These are phyloP conservation scores for Hemistola chrysoprasaria DNA, from an alignment of 2,888 invertebrate genomes.

Conservation along the genomic window DNA sequence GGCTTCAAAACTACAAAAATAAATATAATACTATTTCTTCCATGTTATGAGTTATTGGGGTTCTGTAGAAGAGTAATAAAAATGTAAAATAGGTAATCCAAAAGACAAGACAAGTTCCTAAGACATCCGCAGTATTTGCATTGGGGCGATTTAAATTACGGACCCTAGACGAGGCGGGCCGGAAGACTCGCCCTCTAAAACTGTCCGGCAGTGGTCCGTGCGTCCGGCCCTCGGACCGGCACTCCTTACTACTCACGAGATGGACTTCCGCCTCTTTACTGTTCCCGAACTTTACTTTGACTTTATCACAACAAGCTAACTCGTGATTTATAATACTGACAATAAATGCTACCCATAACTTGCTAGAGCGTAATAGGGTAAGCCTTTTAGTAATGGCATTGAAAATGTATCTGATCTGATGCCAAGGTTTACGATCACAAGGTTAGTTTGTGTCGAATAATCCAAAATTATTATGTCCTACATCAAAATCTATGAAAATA, in stretches of 20 bases:
- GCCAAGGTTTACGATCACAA: constrained; percentile 10
- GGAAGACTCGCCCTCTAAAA: constrained; percentile 60
- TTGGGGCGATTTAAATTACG: constrained; percentile 33
- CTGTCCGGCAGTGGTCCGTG: constrained; percentile 58
- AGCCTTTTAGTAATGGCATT: constrained; percentile 8
- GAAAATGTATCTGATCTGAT: constrained; percentile 5
- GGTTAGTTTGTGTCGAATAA: constrained; percentile 5
- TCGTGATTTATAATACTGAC: constrained; percentile 34
- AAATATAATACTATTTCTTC: too few species aligned
- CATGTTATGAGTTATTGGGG: too few species aligned
- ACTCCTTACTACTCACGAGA: constrained; percentile 8
- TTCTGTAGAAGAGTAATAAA: too few species aligned
- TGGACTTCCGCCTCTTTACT: constrained; percentile 72
- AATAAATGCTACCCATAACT: constrained; percentile 23
- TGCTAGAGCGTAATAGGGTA: constrained; percentile 8
- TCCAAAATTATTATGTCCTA: too few species aligned
- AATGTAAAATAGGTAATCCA: constrained; percentile 1
- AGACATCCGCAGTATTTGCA: constrained; percentile 34
- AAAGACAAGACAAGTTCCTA: constrained; percentile 30
- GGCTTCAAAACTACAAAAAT: too few species aligned
- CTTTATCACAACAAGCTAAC: constrained; percentile 23
- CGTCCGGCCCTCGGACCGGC: constrained; percentile 52
- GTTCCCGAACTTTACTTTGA: constrained; percentile 36
- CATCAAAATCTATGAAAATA: too few species aligned
- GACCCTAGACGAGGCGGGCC: constrained; percentile 39